phyloP scores from a whole-genome alignment of 2,888 invertebrate species.

The Leucozona laternaria region DNA sequence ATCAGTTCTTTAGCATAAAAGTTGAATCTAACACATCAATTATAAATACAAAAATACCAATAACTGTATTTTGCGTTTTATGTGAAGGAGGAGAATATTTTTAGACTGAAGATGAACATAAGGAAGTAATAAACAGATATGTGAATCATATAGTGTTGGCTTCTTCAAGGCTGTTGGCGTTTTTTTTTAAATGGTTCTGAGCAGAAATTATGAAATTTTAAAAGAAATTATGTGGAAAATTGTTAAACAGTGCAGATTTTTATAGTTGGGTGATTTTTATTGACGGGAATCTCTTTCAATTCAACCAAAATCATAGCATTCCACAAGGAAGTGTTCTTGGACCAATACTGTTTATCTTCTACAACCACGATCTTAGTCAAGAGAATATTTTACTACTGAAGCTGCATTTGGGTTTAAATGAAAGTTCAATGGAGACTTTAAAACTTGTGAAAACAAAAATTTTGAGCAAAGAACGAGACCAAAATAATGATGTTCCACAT shows the following conservation, averaged over 20 bases:
- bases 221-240: not conserved
- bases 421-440: too few species aligned
- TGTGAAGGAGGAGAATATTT: not conserved
- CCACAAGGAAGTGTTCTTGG: too few species aligned
- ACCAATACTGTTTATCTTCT: too few species aligned
- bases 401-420: too few species aligned
- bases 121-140: not conserved
- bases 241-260: not conserved
- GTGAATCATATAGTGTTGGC: not conserved
- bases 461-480: too few species aligned
- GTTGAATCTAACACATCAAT: constrained; percentile 43
- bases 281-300: too few species aligned
- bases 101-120: not conserved
- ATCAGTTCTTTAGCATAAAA: not conserved
- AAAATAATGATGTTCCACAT: too few species aligned
- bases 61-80: constrained; percentile 15
- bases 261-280: not conserved
- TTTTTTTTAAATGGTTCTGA: not conserved
- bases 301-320: too few species aligned
- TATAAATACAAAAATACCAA: constrained; percentile 29
- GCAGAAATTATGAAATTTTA: too few species aligned
- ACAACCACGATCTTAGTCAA: too few species aligned
- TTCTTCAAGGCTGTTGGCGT: not conserved
- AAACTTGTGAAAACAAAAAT: too few species aligned
- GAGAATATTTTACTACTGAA: too few species aligned